Evolutionary conservation across 2,888 invertebrate species (phyloP).

Genomic region (Luffia ferchaultella): DNA sequence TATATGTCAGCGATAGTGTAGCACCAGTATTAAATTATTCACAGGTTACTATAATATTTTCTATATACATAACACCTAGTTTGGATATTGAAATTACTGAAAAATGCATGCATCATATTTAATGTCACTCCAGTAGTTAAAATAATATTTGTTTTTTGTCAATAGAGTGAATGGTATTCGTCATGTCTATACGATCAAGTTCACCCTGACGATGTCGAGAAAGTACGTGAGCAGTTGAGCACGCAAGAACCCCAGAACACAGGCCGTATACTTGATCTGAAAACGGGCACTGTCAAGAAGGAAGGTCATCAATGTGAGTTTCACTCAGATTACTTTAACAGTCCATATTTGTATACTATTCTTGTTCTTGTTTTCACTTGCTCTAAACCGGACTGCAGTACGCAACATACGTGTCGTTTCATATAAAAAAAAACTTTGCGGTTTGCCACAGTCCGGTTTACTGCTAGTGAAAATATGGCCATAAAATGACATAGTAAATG

Average conservation of each 20-base stretch:
- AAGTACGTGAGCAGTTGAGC: conserved; percentile 95
- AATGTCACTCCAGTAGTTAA: no score
- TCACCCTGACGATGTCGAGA: conserved; percentile 97
- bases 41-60: conserved; percentile 73
- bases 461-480: no score
- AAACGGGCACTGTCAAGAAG: conserved; percentile 98
- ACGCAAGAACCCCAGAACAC: conserved; percentile 97
- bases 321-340: background rate
- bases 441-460: no score
- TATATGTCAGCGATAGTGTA: conserved; percentile 98
- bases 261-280: conserved; percentile 94
- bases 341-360: background rate
- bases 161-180: conserved; percentile 95
- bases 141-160: conserved; percentile 15
- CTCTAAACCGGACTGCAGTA: no score
- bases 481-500: no score
- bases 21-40: conserved; percentile 97
- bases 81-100: no score
- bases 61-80: no score
- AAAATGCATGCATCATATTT: no score
- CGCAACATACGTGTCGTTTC: no score
- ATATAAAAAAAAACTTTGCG: no score
- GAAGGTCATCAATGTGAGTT: conserved; percentile 96
- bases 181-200: conserved; percentile 95
- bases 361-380: no score